These are phyloP conservation scores for Brachyhypopomus occidentalis DNA, from an alignment of 2,113 vertebrate species.

Conservation along the genomic window DNA sequence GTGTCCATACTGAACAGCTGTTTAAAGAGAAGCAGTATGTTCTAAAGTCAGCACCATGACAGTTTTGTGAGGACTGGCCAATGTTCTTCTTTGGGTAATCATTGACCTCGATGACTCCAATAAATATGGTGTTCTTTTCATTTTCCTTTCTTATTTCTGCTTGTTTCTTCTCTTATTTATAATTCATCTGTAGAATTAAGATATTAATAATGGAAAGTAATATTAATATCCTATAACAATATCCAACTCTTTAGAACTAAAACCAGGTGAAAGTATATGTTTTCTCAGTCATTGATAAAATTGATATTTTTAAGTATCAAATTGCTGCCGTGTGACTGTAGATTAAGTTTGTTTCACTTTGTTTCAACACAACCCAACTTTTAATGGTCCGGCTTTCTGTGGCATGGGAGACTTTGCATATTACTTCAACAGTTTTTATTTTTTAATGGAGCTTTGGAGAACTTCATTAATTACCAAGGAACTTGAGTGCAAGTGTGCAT, in stretches of 20 bases:
- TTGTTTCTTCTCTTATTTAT: conserved; percentile 35
- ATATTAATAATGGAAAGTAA: conserved; percentile 49
- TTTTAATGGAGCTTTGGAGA: conserved; percentile 66
- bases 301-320: conserved; percentile 37
- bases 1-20: conserved; percentile 23
- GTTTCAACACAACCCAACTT: conserved; percentile 53
- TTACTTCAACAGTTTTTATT: conserved; percentile 56
- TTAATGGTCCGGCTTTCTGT: conserved; percentile 47
- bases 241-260: conserved; percentile 32
- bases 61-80: not conserved
- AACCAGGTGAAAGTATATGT: conserved; percentile 39
- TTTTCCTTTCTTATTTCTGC: conserved; percentile 21
- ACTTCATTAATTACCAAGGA: conserved; percentile 69
- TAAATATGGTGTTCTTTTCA: not conserved
- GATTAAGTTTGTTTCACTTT: conserved; percentile 32
- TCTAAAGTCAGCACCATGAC: conserved; percentile 23
- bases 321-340: conserved; percentile 40
- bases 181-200: conserved; percentile 46
- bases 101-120: not conserved
- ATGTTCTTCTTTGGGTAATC: conserved; percentile 1
- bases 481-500: conserved; percentile 57
- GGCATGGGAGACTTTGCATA: conserved; percentile 49
- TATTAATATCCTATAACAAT: conserved; percentile 35
- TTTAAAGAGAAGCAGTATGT: conserved; percentile 13
- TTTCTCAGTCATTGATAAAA: conserved; percentile 40